phyloP scores from a whole-genome alignment of 2,888 invertebrate genomes.

The Machimus atricapillus region DNA sequence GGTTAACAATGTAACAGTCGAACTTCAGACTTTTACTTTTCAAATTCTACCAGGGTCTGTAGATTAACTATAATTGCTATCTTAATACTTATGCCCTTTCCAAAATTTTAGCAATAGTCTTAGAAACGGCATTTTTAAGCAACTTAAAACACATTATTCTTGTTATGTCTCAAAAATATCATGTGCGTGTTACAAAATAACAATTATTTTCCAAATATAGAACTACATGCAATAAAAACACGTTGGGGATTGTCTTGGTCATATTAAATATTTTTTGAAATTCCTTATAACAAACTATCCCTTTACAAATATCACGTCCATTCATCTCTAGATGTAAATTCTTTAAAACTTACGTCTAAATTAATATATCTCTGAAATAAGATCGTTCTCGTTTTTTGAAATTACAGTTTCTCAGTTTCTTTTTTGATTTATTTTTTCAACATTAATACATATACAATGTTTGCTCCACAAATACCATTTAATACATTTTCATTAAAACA shows the following conservation, averaged over 20 bases:
- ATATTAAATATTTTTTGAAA: slow-evolving; percentile 4
- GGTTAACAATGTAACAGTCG: neutral
- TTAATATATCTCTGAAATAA: slow-evolving; percentile 10
- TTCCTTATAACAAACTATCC: slow-evolving; percentile 33
- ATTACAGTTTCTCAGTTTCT: slow-evolving; percentile 61
- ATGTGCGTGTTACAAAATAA: neutral
- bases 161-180: neutral
- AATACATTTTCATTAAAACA: slow-evolving; percentile 4
- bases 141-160: neutral
- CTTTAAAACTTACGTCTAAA: slow-evolving; percentile 37
- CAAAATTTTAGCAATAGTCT: neutral
- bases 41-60: neutral
- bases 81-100: neutral
- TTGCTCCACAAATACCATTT: neutral
- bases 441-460: slow-evolving; percentile 30
- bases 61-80: neutral
- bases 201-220: neutral
- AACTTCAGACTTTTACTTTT: neutral
- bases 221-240: neutral
- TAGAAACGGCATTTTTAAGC: neutral
- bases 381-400: slow-evolving; percentile 53
- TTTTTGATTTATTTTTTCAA: slow-evolving; percentile 50
- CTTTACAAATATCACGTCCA: slow-evolving; percentile 35
- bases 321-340: slow-evolving; percentile 44
- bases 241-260: slow-evolving; percentile 43